Evolutionary conservation across 2,113 vertebrate genomes (phyloP).

Genomic region (Rhodinocichla rosea): DNA sequence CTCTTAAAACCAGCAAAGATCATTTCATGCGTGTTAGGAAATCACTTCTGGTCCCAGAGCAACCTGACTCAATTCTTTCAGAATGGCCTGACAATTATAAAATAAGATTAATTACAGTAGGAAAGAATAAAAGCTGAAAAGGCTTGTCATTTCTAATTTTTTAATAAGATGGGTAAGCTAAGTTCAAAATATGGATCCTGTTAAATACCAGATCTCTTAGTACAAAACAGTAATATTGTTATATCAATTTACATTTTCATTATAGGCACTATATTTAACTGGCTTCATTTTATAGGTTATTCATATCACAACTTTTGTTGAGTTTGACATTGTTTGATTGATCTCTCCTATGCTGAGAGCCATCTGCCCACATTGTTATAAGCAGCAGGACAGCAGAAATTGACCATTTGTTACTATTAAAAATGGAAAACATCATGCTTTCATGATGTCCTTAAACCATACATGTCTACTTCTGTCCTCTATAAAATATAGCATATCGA

Average conservation of each 20-base stretch:
- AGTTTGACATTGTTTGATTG: not conserved
- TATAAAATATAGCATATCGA: accelerated
- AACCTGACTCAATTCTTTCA: not conserved
- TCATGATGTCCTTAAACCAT: not conserved
- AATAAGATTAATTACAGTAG: not conserved
- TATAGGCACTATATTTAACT: not conserved
- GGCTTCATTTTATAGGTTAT: not conserved
- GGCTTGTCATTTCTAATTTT: not conserved
- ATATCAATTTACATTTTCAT: not conserved
- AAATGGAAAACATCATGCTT: not conserved
- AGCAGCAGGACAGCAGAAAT: not conserved
- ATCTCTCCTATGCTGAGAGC: not conserved
- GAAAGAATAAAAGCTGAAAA: not conserved
- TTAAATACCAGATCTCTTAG: not conserved
- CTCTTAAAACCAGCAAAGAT: not conserved
- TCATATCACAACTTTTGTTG: not conserved
- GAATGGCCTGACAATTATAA: not conserved
- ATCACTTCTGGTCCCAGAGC: not conserved
- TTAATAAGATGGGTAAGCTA: not conserved
- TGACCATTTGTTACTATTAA: not conserved
- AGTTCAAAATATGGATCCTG: not conserved
- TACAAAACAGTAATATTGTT: not conserved
- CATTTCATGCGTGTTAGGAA: not conserved
- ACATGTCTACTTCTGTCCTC: not conserved
- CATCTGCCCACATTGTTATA: not conserved